Evolutionary conservation across 2,113 vertebrate species (phyloP).

Genomic region (Bombycilla garrulus): DNA sequence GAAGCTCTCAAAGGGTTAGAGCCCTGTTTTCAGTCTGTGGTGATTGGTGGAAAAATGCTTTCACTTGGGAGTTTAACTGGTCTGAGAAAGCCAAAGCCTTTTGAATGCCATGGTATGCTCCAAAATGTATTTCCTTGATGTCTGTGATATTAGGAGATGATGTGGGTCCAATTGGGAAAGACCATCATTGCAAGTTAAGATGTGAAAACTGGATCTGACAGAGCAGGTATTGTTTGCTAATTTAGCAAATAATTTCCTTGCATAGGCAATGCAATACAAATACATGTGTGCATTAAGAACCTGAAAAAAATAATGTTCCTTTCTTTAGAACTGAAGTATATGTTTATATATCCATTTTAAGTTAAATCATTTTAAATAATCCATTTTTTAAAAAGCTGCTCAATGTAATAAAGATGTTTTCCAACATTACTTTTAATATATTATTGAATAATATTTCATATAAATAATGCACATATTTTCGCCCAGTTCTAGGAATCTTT

Average conservation of each 20-base stretch:
- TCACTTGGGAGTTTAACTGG: neutral
- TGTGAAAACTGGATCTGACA: conserved; percentile 19
- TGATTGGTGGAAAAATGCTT: neutral
- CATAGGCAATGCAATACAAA: neutral
- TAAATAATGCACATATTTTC: neutral
- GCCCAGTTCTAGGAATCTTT: conserved; percentile 14
- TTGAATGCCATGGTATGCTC: neutral
- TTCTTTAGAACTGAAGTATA: neutral
- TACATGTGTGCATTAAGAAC: neutral
- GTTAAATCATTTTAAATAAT: neutral
- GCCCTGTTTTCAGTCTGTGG: neutral
- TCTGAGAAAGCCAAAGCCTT: neutral
- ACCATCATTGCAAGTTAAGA: neutral
- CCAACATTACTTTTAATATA: neutral
- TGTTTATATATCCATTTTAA: neutral
- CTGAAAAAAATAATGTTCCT: neutral
- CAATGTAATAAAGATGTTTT: neutral
- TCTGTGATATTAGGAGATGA: neutral
- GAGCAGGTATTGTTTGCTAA: conserved; percentile 9
- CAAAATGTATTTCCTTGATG: neutral
- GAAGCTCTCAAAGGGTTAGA: neutral
- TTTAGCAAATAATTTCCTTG: conserved; percentile 27
- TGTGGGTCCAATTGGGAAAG: neutral
- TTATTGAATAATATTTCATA: neutral
- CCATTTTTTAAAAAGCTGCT: neutral